Conservation (phyloP, 2,888 invertebrate species). For the Drosophila maculinotata region DNA sequence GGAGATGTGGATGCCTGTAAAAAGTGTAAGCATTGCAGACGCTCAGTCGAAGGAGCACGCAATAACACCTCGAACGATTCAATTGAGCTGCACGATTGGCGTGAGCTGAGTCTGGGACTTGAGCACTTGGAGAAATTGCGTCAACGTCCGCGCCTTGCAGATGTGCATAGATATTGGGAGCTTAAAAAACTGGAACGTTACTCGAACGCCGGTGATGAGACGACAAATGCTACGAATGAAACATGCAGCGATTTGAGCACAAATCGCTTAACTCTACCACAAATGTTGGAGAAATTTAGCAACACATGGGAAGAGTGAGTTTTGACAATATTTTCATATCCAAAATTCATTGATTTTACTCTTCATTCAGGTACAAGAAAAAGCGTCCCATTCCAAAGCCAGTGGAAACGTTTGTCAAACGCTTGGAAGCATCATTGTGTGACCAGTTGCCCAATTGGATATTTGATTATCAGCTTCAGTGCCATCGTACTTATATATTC, state of each 20-base stretch:
- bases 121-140: constrained; percentile 55
- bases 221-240: not conserved
- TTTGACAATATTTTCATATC: not conserved
- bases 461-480: constrained; percentile 66
- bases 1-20: constrained; percentile 54
- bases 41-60: constrained; percentile 41
- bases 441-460: constrained; percentile 67
- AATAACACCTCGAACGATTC: constrained; percentile 26
- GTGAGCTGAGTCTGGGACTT: constrained; percentile 31
- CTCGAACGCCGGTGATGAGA: constrained; percentile 10
- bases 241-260: not conserved
- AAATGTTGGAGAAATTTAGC: constrained; percentile 29
- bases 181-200: constrained; percentile 30
- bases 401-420: constrained; percentile 31
- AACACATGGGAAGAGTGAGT: constrained; percentile 33
- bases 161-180: constrained; percentile 64
- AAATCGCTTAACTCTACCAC: not conserved
- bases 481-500: constrained; percentile 47
- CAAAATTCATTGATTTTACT: not conserved
- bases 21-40: constrained; percentile 65
- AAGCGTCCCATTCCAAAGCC: not conserved
- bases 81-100: constrained; percentile 56
- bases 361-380: constrained; percentile 11
- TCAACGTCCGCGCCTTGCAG: constrained; percentile 45
- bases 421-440: constrained; percentile 40